Percentiles rank a stretch among this genome's conserved stretches.
phyloP scores from a whole-genome alignment of 2,797 vertebrate species.

The Falco rusticolus region DNA sequence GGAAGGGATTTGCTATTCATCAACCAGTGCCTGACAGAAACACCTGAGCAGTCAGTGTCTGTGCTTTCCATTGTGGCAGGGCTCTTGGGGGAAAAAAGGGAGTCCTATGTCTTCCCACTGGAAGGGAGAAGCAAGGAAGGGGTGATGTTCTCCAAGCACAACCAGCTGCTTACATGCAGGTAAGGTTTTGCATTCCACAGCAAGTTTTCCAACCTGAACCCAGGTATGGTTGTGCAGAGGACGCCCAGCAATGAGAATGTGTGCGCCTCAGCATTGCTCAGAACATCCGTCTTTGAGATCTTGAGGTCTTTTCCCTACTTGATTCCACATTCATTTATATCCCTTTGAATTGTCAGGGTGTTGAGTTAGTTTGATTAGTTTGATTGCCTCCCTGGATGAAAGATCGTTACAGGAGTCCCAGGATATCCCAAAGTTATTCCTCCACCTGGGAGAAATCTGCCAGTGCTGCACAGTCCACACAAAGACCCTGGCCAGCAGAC shows the following conservation, averaged over 20 bases:
- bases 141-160: not conserved
- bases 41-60: not conserved
- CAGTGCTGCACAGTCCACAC: not conserved
- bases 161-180: not conserved
- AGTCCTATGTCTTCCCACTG: not conserved
- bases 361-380: not conserved
- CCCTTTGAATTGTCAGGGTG: not conserved
- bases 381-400: not conserved
- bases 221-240: not conserved
- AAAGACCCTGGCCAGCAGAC: not conserved
- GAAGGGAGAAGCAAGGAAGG: not conserved
- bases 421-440: not conserved
- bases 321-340: not conserved
- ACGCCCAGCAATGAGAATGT: rapidly evolving
- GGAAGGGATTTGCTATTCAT: not conserved
- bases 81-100: not conserved
- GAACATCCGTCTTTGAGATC: not conserved
- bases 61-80: not conserved
- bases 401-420: not conserved
- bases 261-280: not conserved
- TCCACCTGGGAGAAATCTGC: not conserved
- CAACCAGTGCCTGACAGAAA: not conserved
- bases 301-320: not conserved
- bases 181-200: not conserved
- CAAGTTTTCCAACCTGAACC: not conserved